phyloP scores from a whole-genome alignment of 2,888 invertebrate genomes.

The Calliscelio sp. region DNA sequence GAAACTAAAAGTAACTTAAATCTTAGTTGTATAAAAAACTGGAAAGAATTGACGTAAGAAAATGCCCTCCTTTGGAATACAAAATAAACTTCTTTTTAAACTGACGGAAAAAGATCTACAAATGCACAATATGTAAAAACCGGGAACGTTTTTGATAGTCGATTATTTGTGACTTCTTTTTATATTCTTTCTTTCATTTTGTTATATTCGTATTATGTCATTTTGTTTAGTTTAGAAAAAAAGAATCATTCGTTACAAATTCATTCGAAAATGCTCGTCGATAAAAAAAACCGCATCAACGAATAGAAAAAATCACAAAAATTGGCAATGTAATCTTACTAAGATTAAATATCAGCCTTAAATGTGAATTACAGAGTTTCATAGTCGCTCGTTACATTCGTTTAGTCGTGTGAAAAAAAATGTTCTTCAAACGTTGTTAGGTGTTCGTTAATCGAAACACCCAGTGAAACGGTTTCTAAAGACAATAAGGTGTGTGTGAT shows the following conservation, averaged over 20 bases:
- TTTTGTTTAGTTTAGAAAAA: not conserved
- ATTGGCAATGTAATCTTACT: constrained; percentile 62
- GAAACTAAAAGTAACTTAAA: constrained; percentile 9
- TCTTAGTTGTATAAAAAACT: constrained; percentile 22
- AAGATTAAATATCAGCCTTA: constrained; percentile 65
- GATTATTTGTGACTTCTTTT: not conserved
- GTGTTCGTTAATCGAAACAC: constrained; percentile 38
- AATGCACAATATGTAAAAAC: constrained; percentile 12
- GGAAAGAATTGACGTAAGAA: constrained; percentile 16
- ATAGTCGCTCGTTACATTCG: constrained; percentile 44
- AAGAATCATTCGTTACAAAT: constrained; percentile 20
- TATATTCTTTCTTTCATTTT: no score
- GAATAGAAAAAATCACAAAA: constrained; percentile 53
- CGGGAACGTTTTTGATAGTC: not conserved
- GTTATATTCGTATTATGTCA: not conserved
- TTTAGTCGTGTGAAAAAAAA: constrained; percentile 27
- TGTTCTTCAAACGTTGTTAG: constrained; percentile 39
- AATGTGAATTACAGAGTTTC: constrained; percentile 51
- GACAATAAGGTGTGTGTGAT: constrained; percentile 37
- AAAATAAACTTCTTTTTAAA: constrained; percentile 9
- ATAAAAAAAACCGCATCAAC: constrained; percentile 42
- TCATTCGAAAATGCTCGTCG: constrained; percentile 26
- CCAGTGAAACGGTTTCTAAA: no score
- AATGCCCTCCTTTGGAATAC: constrained; percentile 32
- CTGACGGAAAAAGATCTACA: not conserved